These are phyloP conservation scores for Eupithecia abbreviata DNA, from an alignment of 2,888 invertebrate species.

Conservation along the genomic window DNA sequence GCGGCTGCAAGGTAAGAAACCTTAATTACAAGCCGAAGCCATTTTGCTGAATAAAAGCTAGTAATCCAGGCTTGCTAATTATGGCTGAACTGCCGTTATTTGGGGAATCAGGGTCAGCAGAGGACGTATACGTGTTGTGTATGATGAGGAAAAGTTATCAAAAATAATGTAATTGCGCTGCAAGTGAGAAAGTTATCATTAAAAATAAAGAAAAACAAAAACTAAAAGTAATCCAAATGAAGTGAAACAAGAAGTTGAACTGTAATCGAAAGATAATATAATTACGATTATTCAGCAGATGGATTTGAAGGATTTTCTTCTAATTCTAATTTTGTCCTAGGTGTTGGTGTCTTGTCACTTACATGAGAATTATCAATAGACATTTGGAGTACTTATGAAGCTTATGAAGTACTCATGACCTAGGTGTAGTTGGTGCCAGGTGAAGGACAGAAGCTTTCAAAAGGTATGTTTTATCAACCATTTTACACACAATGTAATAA, in stretches of 20 bases:
- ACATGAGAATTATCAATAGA: background rate
- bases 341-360: background rate
- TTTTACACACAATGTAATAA: background rate
- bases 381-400: background rate
- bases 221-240: background rate
- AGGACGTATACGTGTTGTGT: background rate
- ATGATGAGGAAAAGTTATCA: background rate
- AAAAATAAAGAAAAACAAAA: too few relatives aligned
- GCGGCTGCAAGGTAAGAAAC: slow-evolving; percentile 57
- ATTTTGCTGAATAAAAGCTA: background rate
- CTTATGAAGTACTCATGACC: background rate
- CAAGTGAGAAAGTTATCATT: background rate
- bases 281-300: background rate
- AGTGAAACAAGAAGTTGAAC: background rate
- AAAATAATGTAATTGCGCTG: background rate
- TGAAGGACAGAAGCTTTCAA: background rate
- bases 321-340: background rate
- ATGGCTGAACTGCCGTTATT: background rate
- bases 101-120: background rate
- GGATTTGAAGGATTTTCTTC: background rate
- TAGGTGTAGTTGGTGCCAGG: background rate
- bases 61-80: background rate
- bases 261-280: background rate
- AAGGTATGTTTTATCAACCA: background rate
- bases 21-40: background rate